Evolutionary conservation across 2,888 invertebrate species (phyloP).

Genomic region (Rambutsinella grinnellia): DNA sequence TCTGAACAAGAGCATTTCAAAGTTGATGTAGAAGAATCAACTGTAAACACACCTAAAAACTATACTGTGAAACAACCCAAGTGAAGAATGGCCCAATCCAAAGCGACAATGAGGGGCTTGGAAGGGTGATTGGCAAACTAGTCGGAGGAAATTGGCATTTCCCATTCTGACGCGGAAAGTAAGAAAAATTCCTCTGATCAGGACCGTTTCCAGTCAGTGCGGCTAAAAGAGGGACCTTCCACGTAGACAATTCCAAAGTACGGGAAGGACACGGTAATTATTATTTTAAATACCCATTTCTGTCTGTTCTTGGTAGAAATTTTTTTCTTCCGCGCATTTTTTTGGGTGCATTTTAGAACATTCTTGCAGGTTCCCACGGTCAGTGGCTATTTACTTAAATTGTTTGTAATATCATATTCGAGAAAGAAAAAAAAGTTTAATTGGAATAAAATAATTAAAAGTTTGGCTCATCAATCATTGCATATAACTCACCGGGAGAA

Average conservation of each 20-base stretch:
- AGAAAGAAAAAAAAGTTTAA: too few species aligned
- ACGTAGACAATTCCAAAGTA: neutral
- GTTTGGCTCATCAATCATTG: too few species aligned
- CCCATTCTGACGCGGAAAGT: conserved; percentile 40
- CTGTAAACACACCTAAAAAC: conserved; percentile 1
- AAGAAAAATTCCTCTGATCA: conserved; percentile 27
- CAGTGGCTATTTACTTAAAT: too few species aligned
- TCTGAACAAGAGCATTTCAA: neutral
- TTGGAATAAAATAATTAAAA: too few species aligned
- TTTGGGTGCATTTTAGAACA: too few species aligned
- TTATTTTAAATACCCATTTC: neutral
- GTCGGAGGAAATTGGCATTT: conserved; percentile 38
- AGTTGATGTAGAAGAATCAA: neutral
- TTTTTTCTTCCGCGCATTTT: too few species aligned
- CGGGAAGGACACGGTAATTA: neutral
- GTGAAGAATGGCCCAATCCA: conserved; percentile 49
- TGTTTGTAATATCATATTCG: too few species aligned
- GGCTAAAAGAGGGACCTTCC: neutral
- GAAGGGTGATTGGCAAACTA: conserved; percentile 45
- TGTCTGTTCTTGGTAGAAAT: too few species aligned
- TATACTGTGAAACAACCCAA: conserved; percentile 32
- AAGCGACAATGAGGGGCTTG: conserved; percentile 44
- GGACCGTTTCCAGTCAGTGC: conserved; percentile 11
- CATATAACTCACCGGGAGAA: too few species aligned
- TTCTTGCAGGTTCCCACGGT: too few species aligned